Percentiles rank a stretch among this genome's conserved stretches.
These are phyloP conservation scores for Taeniopygia guttata DNA, from an alignment of 2,797 vertebrate genomes.

Conservation along the genomic window DNA sequence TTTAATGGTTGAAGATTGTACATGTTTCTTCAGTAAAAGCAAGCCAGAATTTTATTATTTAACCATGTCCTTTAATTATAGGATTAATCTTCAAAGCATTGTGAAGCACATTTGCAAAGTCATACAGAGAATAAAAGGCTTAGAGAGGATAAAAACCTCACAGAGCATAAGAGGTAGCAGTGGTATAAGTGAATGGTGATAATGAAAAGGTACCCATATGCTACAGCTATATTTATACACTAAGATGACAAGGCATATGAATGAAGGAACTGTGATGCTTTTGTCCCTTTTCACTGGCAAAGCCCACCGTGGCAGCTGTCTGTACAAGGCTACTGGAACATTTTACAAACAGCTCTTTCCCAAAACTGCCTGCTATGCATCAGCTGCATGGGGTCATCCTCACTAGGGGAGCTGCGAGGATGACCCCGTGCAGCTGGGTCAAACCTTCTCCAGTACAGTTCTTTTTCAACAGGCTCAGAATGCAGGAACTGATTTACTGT, in stretches of 20 bases:
- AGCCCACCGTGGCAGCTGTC: not conserved
- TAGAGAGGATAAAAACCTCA: not conserved
- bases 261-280: not conserved
- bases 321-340: not conserved
- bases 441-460: not conserved
- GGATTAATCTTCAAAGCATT: slow-evolving; percentile 35
- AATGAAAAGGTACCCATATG: not conserved
- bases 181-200: not conserved
- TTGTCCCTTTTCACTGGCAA: not conserved
- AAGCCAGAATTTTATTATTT: slow-evolving; percentile 4
- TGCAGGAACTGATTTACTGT: not conserved
- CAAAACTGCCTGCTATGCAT: not conserved
- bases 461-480: not conserved
- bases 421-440: too few relatives aligned
- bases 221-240: not conserved
- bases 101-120: not conserved
- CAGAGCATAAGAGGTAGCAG: not conserved
- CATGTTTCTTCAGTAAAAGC: not conserved
- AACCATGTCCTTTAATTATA: slow-evolving; percentile 20
- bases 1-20: not conserved
- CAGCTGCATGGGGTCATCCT: not conserved
- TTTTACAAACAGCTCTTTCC: not conserved
- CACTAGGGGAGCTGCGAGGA: not conserved
- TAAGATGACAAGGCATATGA: not conserved
- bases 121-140: not conserved